Percentiles rank a stretch among this genome's conserved stretches.
These are phyloP conservation scores for Schrankia costaestrigalis DNA, from an alignment of 2,888 invertebrate genomes.

Conservation along the genomic window DNA sequence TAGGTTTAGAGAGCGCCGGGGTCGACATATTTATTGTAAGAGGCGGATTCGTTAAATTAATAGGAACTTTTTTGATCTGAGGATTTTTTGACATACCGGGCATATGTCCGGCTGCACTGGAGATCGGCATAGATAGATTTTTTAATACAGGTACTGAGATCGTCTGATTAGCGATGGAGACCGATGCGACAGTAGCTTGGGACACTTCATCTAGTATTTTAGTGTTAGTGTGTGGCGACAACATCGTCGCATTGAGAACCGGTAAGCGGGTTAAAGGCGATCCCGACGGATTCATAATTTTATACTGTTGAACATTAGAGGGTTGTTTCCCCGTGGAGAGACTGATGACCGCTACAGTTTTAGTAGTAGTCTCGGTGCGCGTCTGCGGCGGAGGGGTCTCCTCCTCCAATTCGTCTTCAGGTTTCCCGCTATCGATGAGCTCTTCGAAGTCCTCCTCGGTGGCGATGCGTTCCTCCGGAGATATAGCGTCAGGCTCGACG, in stretches of 20 bases:
- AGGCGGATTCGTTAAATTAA: conserved; percentile 57
- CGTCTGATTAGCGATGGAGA: conserved; percentile 76
- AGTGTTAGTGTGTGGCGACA: conserved; percentile 64
- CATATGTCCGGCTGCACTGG: conserved; percentile 35
- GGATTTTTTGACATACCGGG: conserved; percentile 39
- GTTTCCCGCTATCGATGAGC: conserved; percentile 82
- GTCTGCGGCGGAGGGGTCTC: conserved; percentile 63
- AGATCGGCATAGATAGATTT: conserved; percentile 62
- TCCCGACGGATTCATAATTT: conserved; percentile 58
- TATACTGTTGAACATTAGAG: conserved; percentile 67
- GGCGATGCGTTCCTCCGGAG: conserved; percentile 83
- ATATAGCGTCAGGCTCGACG: conserved; percentile 80
- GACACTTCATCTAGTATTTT: conserved; percentile 79
- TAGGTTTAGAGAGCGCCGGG: conserved; percentile 59
- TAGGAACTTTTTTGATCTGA: conserved; percentile 49
- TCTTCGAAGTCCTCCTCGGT: conserved; percentile 85
- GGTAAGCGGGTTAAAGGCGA: conserved; percentile 58
- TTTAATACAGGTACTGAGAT: conserved; percentile 75
- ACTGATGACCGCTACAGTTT: conserved; percentile 77
- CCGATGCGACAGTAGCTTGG: conserved; percentile 80
- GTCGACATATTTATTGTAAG: conserved; percentile 61
- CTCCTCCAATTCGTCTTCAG: conserved; percentile 74
- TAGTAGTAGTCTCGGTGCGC: conserved; percentile 74
- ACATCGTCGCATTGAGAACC: conserved; percentile 47
- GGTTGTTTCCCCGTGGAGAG: conserved; percentile 69